phyloP scores from a whole-genome alignment of 1,140 invertebrate genomes.

The Orchesella cincta region DNA sequence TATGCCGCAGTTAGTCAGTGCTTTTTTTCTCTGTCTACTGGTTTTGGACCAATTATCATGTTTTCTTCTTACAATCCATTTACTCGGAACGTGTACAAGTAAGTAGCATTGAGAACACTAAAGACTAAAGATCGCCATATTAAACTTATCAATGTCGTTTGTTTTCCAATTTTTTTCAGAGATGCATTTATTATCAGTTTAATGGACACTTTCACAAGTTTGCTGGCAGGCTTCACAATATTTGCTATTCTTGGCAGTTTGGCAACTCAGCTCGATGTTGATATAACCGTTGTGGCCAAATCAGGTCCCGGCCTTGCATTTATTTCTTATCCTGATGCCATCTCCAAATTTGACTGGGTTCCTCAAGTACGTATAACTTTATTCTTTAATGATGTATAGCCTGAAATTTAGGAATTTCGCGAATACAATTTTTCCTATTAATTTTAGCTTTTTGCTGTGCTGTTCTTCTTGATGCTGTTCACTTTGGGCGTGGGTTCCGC shows the following conservation, averaged over 20 bases:
- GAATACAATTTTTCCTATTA: conserved; percentile 53
- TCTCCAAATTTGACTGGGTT: conserved; percentile 72
- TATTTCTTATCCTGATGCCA: conserved; percentile 68
- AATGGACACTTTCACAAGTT: conserved; percentile 67
- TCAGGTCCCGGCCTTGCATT: conserved; percentile 77
- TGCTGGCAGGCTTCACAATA: conserved; percentile 77
- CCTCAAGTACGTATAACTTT: conserved; percentile 67
- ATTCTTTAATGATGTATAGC: not conserved
- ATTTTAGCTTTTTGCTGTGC: conserved; percentile 73
- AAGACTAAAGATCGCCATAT: conserved; percentile 5
- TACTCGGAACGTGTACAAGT: conserved; percentile 80
- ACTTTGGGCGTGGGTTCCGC: conserved; percentile 66
- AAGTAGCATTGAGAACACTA: too few relatives aligned
- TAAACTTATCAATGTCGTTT: not conserved
- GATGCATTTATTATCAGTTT: conserved; percentile 60
- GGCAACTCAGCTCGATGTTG: conserved; percentile 56
- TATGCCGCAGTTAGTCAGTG: conserved; percentile 80
- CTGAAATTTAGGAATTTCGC: too few relatives aligned
- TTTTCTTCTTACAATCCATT: conserved; percentile 82
- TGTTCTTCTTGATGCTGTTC: conserved; percentile 88
- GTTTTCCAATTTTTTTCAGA: conserved; percentile 50
- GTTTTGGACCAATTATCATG: conserved; percentile 74
- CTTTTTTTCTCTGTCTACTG: conserved; percentile 78
- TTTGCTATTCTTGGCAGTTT: conserved; percentile 64
- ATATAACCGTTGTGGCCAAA: conserved; percentile 66